Evolutionary conservation across 2,113 vertebrate genomes (phyloP).

Genomic region (Isurus oxyrinchus): DNA sequence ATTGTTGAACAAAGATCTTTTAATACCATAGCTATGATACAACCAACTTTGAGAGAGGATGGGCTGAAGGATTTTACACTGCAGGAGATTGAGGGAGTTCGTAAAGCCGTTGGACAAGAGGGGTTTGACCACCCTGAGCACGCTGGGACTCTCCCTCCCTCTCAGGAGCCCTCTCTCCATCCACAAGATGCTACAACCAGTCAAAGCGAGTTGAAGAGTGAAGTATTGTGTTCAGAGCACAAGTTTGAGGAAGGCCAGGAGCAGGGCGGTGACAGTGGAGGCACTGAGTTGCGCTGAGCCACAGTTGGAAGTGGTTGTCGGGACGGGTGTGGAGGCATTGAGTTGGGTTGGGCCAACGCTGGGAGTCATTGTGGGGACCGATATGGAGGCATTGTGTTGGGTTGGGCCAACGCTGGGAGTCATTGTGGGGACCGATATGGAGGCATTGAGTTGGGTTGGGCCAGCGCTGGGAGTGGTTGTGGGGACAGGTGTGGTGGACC

Average conservation of each 20-base stretch:
- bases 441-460: neutral
- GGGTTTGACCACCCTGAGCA: neutral
- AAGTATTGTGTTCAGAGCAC: neutral
- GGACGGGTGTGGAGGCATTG: neutral
- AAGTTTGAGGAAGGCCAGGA: neutral
- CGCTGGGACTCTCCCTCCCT: neutral
- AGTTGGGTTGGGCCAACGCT: neutral
- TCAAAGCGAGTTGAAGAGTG: neutral
- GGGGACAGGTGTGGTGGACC: neutral
- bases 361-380: neutral
- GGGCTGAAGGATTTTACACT: neutral
- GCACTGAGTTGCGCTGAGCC: neutral
- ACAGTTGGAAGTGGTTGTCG: neutral
- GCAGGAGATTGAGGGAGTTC: neutral
- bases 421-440: neutral
- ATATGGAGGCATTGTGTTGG: neutral
- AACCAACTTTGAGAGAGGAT: neutral
- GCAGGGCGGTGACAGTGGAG: neutral
- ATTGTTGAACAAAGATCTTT: neutral
- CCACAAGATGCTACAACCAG: neutral
- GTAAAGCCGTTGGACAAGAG: neutral
- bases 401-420: fast-evolving
- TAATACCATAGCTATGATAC: neutral
- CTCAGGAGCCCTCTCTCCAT: neutral
- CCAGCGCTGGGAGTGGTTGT: neutral